Conservation (phyloP, 2,888 invertebrate species). For the Ennomos fuscantarius region DNA sequence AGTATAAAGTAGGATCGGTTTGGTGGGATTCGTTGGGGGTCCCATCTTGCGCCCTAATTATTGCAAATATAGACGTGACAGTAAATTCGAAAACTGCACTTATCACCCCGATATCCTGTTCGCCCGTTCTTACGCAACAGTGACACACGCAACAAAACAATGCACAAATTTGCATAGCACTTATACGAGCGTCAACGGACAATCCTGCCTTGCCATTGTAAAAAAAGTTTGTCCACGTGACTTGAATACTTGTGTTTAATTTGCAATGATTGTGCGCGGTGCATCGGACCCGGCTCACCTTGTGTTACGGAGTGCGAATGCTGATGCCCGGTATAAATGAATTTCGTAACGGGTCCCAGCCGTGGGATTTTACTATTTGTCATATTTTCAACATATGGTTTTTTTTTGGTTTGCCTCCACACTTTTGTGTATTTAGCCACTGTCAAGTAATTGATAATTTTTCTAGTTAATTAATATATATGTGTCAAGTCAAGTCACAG, state of each 20-base stretch:
- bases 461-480: no score
- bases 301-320: slow-evolving; percentile 68
- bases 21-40: no score
- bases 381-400: neutral
- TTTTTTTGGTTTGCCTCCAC: no score
- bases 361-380: slow-evolving; percentile 35
- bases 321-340: slow-evolving; percentile 48
- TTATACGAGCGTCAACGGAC: slow-evolving; percentile 55
- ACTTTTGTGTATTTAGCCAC: no score
- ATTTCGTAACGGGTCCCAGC: slow-evolving; percentile 45
- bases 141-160: slow-evolving; percentile 53
- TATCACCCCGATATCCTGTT: slow-evolving; percentile 23
- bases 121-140: slow-evolving; percentile 59
- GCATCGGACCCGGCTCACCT: slow-evolving; percentile 78
- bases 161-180: slow-evolving; percentile 66
- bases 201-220: slow-evolving; percentile 61
- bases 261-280: slow-evolving; percentile 72
- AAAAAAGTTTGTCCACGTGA: slow-evolving; percentile 61
- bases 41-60: no score
- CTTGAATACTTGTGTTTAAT: slow-evolving; percentile 62
- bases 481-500: no score
- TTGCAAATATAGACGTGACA: no score
- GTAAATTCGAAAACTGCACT: neutral
- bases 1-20: no score
- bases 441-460: no score